Conservation (phyloP, 1,140 invertebrate genomes). For the Nymphalis io region DNA sequence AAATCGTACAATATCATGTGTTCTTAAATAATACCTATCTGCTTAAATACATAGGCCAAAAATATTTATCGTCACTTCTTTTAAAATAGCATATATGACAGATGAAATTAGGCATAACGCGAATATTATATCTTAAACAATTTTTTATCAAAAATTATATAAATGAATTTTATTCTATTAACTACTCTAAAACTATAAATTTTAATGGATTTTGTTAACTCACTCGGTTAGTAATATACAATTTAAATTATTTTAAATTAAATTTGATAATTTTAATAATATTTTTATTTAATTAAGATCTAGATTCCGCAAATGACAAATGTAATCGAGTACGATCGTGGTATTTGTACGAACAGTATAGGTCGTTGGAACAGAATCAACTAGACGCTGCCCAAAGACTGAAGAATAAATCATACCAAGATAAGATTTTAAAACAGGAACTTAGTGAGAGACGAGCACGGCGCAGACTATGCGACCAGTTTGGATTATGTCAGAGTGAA, state of each 20-base stretch:
- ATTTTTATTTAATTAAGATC: constrained; percentile 45
- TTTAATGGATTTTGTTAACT: constrained; percentile 60
- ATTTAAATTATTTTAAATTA: not conserved
- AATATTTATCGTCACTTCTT: not conserved
- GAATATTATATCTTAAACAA: not conserved
- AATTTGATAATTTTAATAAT: not conserved
- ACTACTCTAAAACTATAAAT: constrained; percentile 10
- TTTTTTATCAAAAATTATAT: constrained; percentile 13
- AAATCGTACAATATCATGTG: not conserved
- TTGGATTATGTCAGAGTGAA: constrained; percentile 48
- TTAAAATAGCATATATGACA: not conserved
- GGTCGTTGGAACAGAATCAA: constrained; percentile 67
- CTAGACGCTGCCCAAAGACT: constrained; percentile 60
- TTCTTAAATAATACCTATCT: not conserved
- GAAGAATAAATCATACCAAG: constrained; percentile 60
- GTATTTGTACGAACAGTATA: constrained; percentile 74
- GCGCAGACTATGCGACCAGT: constrained; percentile 51
- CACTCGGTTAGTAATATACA: constrained; percentile 45
- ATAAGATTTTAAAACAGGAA: constrained; percentile 60
- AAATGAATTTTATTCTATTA: not conserved
- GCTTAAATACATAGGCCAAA: not conserved
- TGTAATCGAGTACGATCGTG: constrained; percentile 66
- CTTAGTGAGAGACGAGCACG: constrained; percentile 57
- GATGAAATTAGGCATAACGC: not conserved
- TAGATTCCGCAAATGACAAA: constrained; percentile 54